Base-by-base conservation (phyloP, 2,797 vertebrate species). In the Neolamprologus multifasciatus region DNA sequence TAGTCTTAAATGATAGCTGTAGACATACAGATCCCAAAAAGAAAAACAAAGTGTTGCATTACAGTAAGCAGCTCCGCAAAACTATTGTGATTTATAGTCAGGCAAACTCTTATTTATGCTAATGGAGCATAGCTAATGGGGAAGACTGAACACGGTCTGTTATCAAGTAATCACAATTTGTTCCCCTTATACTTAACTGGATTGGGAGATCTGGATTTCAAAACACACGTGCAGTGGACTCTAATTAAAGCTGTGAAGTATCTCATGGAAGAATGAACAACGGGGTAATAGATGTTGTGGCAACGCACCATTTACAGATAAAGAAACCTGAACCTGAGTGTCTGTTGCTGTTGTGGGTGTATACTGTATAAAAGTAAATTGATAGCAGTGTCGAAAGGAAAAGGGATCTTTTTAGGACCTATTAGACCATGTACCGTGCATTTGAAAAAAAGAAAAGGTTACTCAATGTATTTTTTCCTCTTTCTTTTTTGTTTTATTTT, bases 101-200 rank as follows among this genome's bases (percentile, higher is more conserved):
- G 57, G 62, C 78, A 90, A 86, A 91, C 76, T 79, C 84, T 79
- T 88, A 86, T 93, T 91, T 90, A 87, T 86, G 87, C 91, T 93
- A 95, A 94, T 95, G 88, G 81, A 1, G 79, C 79, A 36, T 90
- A 84, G 85, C 90, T 94, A 95, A 95, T 94, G 92, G 86, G 79
- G 86, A 86, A 89, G 87, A 91, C 69, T 85, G 77, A 91, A 90
- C 86, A 84, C 67, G 78, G 88, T 93, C 89, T 93, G 92, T 94
- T 93, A 92, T 90, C 86, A 94, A 94, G 90, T 94, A 91, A 94
- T 96, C 92, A 91, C 88, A 93, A 94, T 94, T 93, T 94, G 93
- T 92, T 89, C 84, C 67, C 84, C 87, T 87, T 80, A 83, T 91
- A 92, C 79, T 92, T 89, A 90, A 88, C 87, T 43, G 89, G 77